A percentile compares a stretch with the other conserved stretches of the same genome.
phyloP scores from a whole-genome alignment of 2,888 invertebrate species.

The Pogonocherus hispidulus region DNA sequence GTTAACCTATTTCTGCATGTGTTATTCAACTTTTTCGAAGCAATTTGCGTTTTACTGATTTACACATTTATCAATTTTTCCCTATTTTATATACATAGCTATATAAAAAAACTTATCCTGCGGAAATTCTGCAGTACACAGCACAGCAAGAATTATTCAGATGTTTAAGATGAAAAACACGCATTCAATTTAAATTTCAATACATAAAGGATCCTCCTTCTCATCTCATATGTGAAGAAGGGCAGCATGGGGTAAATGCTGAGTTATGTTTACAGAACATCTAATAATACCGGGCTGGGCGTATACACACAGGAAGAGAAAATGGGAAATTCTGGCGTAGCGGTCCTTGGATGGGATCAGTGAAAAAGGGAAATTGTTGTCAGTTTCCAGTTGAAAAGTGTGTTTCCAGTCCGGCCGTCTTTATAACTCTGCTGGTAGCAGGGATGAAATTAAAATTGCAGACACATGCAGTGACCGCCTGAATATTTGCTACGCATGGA shows the following conservation, averaged over 20 bases:
- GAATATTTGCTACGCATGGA: too few species aligned
- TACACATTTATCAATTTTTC: too few species aligned
- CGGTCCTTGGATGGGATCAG: neutral
- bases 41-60: too few species aligned
- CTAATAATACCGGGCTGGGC: conserved; percentile 34
- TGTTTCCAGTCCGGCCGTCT: conserved; percentile 1
- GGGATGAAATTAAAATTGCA: neutral
- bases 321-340: conserved; percentile 1
- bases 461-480: too few species aligned
- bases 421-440: neutral
- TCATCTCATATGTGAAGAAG: conserved; percentile 14
- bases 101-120: too few species aligned
- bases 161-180: conserved; percentile 20
- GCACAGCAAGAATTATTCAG: conserved; percentile 7
- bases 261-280: conserved; percentile 42
- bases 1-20: too few species aligned
- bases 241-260: conserved; percentile 38
- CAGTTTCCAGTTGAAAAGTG: neutral
- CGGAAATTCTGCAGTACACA: neutral
- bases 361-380: neutral
- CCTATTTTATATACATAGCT: too few species aligned
- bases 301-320: neutral
- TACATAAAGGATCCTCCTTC: conserved; percentile 16
- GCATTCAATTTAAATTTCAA: conserved; percentile 24
- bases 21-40: too few species aligned